A percentile compares a stretch with the other conserved stretches of the same genome.
phyloP scores from a whole-genome alignment of 2,797 vertebrate species.

The Propithecus deckenii region DNA sequence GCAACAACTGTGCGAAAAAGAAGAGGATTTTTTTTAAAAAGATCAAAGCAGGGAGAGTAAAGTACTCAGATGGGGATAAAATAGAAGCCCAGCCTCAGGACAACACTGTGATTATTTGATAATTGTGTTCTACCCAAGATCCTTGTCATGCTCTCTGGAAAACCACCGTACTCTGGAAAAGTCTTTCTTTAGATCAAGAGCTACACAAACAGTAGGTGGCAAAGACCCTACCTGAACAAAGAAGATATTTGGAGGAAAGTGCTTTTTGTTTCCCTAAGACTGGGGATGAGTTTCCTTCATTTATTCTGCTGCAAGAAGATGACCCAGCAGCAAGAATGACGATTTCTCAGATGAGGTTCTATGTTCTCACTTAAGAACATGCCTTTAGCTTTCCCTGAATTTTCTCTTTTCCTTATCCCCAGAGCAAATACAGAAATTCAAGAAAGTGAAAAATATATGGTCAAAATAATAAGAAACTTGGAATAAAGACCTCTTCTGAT shows the following conservation, averaged over 20 bases:
- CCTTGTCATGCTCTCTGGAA: neutral
- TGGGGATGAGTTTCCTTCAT: neutral
- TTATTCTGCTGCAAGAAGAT: neutral
- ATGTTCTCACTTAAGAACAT: neutral
- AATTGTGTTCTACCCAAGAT: neutral
- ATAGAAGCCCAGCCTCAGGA: neutral
- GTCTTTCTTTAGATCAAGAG: neutral
- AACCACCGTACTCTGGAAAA: neutral
- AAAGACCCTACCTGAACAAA: neutral
- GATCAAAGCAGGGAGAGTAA: neutral
- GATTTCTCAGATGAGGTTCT: neutral
- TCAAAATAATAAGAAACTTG: conserved; percentile 27
- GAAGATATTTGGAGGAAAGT: neutral
- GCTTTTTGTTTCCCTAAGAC: neutral
- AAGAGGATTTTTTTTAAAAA: neutral
- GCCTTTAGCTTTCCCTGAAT: neutral
- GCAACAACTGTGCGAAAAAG: neutral
- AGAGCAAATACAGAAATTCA: neutral
- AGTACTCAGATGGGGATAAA: neutral
- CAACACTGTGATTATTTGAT: neutral
- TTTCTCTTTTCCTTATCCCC: neutral
- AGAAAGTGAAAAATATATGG: neutral
- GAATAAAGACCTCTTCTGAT: neutral
- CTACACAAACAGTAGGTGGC: neutral
- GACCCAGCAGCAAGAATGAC: neutral